Conservation (phyloP, 2,888 invertebrate genomes). For the Drosophila mimica region DNA sequence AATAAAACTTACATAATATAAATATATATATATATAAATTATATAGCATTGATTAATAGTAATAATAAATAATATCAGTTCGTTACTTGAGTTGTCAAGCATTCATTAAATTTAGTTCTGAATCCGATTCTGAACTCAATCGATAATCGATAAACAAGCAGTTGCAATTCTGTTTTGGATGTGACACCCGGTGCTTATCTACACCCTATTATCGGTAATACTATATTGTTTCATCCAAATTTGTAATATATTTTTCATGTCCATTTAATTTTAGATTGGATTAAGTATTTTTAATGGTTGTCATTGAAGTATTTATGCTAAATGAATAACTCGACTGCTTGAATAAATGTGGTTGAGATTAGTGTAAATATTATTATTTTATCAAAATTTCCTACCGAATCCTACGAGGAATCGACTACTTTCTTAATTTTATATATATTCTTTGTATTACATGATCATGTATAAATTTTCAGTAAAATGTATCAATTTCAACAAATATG, state of each 20-base stretch:
- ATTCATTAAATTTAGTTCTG: no score
- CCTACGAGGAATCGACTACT: neutral
- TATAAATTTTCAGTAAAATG: neutral
- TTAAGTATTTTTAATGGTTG: neutral
- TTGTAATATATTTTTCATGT: neutral
- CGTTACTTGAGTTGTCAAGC: neutral
- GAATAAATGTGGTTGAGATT: no score
- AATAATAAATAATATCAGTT: neutral
- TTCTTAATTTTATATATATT: neutral
- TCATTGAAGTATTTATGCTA: neutral
- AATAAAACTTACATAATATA: no score
- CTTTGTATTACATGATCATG: neutral
- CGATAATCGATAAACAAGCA: no score
- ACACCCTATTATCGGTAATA: neutral
- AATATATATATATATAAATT: no score
- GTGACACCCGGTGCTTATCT: no score
- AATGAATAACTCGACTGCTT: neutral
- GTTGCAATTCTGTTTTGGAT: neutral
- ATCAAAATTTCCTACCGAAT: neutral
- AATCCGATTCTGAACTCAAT: no score
- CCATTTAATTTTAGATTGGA: neutral
- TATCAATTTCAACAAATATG: constrained; percentile 23
- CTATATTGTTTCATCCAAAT: neutral
- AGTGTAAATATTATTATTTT: neutral
- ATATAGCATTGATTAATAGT: neutral